These are phyloP conservation scores for Rhinophrynus dorsalis DNA, from an alignment of 2,797 vertebrate species.

Conservation along the genomic window DNA sequence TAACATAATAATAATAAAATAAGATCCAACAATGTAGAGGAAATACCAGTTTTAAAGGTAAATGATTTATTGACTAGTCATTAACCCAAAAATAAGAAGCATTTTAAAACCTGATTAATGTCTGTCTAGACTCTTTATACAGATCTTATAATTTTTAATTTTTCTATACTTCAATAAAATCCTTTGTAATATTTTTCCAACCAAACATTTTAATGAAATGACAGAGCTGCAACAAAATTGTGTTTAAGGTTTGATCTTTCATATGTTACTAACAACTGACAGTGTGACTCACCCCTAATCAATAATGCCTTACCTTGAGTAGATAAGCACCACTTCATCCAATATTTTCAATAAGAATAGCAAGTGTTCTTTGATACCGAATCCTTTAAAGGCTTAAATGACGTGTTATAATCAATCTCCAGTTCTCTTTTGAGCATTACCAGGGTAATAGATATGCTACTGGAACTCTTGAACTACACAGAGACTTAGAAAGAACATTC, in stretches of 20 bases:
- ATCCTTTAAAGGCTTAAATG: constrained; percentile 41
- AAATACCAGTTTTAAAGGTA: too few species aligned
- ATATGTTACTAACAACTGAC: constrained; percentile 2
- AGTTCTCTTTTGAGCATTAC: constrained; percentile 22
- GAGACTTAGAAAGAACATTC: constrained; percentile 18
- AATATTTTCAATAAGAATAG: constrained; percentile 33
- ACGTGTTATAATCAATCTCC: constrained; percentile 33
- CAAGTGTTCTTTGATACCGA: constrained; percentile 35
- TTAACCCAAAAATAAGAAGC: too few species aligned
- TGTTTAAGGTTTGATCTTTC: too few species aligned
- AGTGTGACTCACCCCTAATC: constrained; percentile 18
- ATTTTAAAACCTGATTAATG: too few species aligned
- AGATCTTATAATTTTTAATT: too few species aligned
- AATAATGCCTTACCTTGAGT: constrained; percentile 26
- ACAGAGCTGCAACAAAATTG: constrained; percentile 1
- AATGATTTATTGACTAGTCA: too few species aligned
- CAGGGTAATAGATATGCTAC: constrained; percentile 7
- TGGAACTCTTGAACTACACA: not conserved
- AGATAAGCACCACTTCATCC: constrained; percentile 26
- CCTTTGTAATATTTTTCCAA: too few species aligned
- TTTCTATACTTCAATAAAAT: too few species aligned
- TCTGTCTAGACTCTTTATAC: too few species aligned
- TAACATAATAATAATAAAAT: too few species aligned
- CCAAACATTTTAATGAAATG: too few species aligned
- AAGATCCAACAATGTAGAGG: too few species aligned